Evolutionary conservation across 1,140 invertebrate genomes (phyloP), one percentile per base, ranked within the genome.

Genomic region (Danaus melanippus): DNA sequence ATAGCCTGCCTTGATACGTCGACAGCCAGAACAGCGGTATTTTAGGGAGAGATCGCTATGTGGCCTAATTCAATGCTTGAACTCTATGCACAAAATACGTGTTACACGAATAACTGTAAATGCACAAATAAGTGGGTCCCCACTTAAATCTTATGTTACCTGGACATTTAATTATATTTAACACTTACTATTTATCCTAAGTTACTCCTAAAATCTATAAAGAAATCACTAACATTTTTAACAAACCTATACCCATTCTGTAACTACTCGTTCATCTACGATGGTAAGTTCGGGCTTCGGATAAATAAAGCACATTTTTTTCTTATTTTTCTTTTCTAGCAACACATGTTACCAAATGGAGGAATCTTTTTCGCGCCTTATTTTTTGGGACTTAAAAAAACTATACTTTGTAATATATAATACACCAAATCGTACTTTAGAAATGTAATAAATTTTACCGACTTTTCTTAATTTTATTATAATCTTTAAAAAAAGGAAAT

Each of bases 11-110:
- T 80, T 85, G 77, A 86, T 87, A 87, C 86, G 86, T 87, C 84
- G 86, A 87, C 84, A 87, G 69, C 76, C 80, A 84, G 85, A 87
- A 84, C 85, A 86, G 86, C 86, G 86, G 86, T 87, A 87, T 86
- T 87, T 87, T 87, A 87, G 84, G 86, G 86, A 87, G 85, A 87
- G 84, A 87, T 87, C 86, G 86, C 86, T 87, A 87, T 87, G 86
- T 87, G 86, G 86, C 86, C 84, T 87, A 87, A 87, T 87, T 87
- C 84, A 86, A 81, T 81, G 79, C 82, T 84, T 75, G 80, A 85
- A 81, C 84, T 87, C 82, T 84, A 87, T 87, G 82, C 83, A 85
- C 83, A 85, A 87, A 84, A 86, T 86, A 85, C 82, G 84, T 86
- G 81, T 84, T 85, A 84, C 84, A 71, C 80, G 81, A 74, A 79